Evolutionary conservation across 2,113 vertebrate species (phyloP).

Genomic region (Chaetodon auriga): DNA sequence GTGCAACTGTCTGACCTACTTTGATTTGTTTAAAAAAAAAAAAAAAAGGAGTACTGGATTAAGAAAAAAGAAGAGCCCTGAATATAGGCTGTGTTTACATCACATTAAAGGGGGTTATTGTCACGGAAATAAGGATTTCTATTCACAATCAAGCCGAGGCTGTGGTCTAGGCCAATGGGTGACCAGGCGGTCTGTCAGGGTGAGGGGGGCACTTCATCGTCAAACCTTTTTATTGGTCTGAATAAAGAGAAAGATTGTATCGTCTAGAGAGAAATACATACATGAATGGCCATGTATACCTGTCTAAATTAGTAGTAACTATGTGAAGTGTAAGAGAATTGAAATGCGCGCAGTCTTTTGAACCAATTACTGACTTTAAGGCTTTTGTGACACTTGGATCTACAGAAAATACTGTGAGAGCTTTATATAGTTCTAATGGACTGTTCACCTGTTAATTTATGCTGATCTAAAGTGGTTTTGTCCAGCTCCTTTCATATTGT

Average conservation of each 20-base stretch:
- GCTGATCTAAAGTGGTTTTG: constrained; percentile 53
- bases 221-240: constrained; percentile 36
- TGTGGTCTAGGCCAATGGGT: constrained; percentile 13
- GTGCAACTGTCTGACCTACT: constrained; percentile 68
- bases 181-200: not conserved
- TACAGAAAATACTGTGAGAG: constrained; percentile 67
- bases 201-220: not conserved
- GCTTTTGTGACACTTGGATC: constrained; percentile 48
- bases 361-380: constrained; percentile 26
- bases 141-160: constrained; percentile 15
- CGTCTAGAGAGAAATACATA: not conserved
- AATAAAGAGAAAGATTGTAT: not conserved
- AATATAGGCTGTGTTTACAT: constrained; percentile 62
- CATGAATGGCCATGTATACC: constrained; percentile 24
- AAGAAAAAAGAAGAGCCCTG: constrained; percentile 31
- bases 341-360: constrained; percentile 37
- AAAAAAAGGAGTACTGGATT: constrained; percentile 48
- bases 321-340: constrained; percentile 15
- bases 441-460: constrained; percentile 71
- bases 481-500: constrained; percentile 60
- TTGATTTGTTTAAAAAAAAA: constrained; percentile 70
- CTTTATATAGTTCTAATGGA: constrained; percentile 61
- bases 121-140: constrained; percentile 27
- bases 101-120: constrained; percentile 47
- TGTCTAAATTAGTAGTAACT: constrained; percentile 24